A percentile compares a stretch with the other conserved stretches of the same genome.
These are phyloP conservation scores for Choristoneura rosaceana DNA, from an alignment of 2,888 invertebrate genomes.

Conservation along the genomic window DNA sequence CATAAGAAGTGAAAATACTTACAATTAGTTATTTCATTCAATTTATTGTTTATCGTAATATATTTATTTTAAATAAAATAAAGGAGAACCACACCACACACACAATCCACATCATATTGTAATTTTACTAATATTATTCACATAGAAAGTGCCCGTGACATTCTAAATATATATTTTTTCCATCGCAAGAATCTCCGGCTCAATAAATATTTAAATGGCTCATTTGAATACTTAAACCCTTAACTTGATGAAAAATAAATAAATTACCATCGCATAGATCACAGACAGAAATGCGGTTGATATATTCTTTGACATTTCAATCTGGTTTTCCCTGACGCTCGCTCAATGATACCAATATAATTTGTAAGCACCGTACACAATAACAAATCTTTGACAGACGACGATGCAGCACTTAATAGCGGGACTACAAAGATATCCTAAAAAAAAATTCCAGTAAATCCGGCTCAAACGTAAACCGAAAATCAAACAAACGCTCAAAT, in stretches of 20 bases:
- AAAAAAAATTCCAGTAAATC: neutral
- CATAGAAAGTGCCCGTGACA: neutral
- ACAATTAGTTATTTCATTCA: too few relatives aligned
- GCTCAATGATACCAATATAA: neutral
- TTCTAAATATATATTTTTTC: neutral
- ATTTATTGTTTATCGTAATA: too few relatives aligned
- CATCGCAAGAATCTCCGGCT: neutral
- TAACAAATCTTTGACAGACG: slow-evolving; percentile 22
- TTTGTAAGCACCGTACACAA: neutral
- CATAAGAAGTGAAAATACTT: too few relatives aligned
- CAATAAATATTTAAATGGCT: slow-evolving; percentile 14
- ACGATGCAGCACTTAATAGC: slow-evolving; percentile 18
- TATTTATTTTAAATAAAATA: too few relatives aligned
- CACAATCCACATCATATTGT: too few relatives aligned
- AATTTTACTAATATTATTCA: too few relatives aligned
- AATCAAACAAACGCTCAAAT: too few relatives aligned
- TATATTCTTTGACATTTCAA: slow-evolving; percentile 38
- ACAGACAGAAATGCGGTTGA: slow-evolving; percentile 18
- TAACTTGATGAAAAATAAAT: slow-evolving; percentile 6
- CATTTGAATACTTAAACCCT: slow-evolving; percentile 10
- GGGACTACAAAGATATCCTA: neutral
- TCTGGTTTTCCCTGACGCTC: slow-evolving; percentile 5
- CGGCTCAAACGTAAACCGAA: neutral
- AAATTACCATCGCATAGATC: neutral
- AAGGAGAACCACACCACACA: too few relatives aligned